Percentiles rank a stretch among this genome's conserved stretches.
These are phyloP conservation scores for Petromus typicus DNA, from an alignment of 2,113 vertebrate species.

Conservation along the genomic window DNA sequence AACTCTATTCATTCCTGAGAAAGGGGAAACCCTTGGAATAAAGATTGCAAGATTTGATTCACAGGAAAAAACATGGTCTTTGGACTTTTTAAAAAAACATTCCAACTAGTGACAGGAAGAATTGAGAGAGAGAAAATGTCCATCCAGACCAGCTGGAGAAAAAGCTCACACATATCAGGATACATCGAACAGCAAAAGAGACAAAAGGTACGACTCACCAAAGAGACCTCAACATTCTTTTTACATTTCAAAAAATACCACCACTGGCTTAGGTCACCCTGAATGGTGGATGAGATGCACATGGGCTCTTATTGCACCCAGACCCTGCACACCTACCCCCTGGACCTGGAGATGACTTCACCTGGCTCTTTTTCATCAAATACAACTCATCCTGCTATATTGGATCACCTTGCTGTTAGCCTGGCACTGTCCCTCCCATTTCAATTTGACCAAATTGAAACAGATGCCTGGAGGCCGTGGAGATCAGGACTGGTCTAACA, in stretches of 20 bases:
- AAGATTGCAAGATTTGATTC: not conserved
- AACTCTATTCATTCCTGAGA: not conserved
- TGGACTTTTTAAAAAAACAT: not conserved
- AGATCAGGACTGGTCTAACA: constrained; percentile 70
- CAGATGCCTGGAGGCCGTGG: constrained; percentile 71
- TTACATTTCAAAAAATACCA: constrained; percentile 47
- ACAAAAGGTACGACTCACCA: not conserved
- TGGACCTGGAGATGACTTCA: constrained; percentile 49
- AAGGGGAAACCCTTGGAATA: not conserved
- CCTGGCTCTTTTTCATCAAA: constrained; percentile 71
- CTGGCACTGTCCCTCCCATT: constrained; percentile 60
- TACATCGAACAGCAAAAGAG: not conserved
- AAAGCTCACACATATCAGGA: not conserved
- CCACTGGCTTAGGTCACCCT: not conserved
- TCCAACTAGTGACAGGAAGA: not conserved
- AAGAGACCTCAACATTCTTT: constrained; percentile 32
- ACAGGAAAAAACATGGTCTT: not conserved
- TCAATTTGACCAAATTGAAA: constrained; percentile 73
- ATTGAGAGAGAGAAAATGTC: not conserved
- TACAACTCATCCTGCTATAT: constrained; percentile 55
- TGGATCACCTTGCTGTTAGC: constrained; percentile 49
- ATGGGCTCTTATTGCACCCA: constrained; percentile 37
- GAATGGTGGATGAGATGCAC: not conserved
- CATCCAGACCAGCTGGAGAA: not conserved
- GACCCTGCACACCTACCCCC: not conserved